Conservation (phyloP, 2,797 vertebrate genomes). For the Sternarchorhynchus goeldii region DNA sequence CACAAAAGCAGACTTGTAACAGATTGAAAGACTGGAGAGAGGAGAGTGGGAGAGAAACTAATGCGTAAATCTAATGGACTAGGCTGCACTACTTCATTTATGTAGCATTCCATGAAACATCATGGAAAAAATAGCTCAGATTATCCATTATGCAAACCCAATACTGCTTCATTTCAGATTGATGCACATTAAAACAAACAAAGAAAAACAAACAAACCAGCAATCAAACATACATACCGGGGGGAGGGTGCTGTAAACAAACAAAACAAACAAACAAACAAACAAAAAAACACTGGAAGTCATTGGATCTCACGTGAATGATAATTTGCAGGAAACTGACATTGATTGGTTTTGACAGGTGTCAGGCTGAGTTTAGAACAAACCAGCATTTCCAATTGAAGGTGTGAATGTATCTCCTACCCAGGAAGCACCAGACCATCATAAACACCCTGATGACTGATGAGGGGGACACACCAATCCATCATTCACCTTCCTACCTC, state of each 20-base stretch:
- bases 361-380: constrained; percentile 30
- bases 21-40: not conserved
- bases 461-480: not conserved
- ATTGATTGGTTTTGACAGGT: constrained; percentile 39
- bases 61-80: not conserved
- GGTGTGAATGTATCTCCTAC: constrained; percentile 25
- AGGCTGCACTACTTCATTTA: too few species aligned
- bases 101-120: too few species aligned
- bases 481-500: constrained; percentile 9
- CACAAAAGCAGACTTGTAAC: not conserved
- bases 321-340: constrained; percentile 29
- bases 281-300: constrained; percentile 3
- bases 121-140: too few species aligned
- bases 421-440: constrained; percentile 5
- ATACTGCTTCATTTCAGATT: too few species aligned
- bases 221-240: too few species aligned
- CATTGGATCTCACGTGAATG: constrained; percentile 2
- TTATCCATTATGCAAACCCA: too few species aligned
- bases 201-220: too few species aligned
- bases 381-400: constrained; percentile 33
- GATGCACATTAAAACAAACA: too few species aligned
- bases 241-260: too few species aligned
- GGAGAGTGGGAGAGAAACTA: not conserved
- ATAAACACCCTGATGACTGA: constrained; percentile 21
- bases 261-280: too few species aligned